Evolutionary conservation across 2,797 vertebrate species (phyloP), one percentile per base, ranked within the genome.

Genomic region (Ptychadena robeensis): DNA sequence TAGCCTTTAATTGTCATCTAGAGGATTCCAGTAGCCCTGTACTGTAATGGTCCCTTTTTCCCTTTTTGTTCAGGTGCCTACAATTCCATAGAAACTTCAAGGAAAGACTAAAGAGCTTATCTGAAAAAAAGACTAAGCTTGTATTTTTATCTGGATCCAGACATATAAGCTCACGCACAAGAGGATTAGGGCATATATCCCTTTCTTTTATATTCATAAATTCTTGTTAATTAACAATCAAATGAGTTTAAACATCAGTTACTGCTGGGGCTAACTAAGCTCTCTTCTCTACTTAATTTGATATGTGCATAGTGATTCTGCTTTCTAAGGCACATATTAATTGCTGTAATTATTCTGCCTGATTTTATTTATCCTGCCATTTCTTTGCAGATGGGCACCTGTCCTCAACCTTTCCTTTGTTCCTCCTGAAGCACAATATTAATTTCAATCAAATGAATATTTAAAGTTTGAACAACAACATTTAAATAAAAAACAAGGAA

Each of bases 241-340:
- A 53, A 53, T n/a, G 44, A 22, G 44, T 53, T 53, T 53, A 53
- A 53, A 53, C 28, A 53, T 78, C 61, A 65, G 7, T 66, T 65
- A 77, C 14, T 66, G 27, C 34, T n/a, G 31, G 34, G 40, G 64
- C 48, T 68, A 40, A 18, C 38, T 67, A 67, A 78, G 67, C 38
- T 73, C 71, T 59, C 37, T 48, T 77, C 35, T 77, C 30, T 32
- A 53, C 40, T 31, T 78, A 48, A 63, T 74, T 74, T 53, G 72
- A 63, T 74, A 61, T 74, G 22, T 34, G 53, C 35, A 78, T 32
- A 32, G 27, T 67, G 64, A 44, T 22, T 67, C 38, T 66, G 67
- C 75, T 66, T 78, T 48, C 18, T 28, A 67, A 22, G 15, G 66
- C 40, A 69, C 37, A n/a, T n/a, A 79, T 68, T 79, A 79, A 79